Evolutionary conservation across 2,888 invertebrate species (phyloP).

Genomic region (Pogonocherus hispidulus): DNA sequence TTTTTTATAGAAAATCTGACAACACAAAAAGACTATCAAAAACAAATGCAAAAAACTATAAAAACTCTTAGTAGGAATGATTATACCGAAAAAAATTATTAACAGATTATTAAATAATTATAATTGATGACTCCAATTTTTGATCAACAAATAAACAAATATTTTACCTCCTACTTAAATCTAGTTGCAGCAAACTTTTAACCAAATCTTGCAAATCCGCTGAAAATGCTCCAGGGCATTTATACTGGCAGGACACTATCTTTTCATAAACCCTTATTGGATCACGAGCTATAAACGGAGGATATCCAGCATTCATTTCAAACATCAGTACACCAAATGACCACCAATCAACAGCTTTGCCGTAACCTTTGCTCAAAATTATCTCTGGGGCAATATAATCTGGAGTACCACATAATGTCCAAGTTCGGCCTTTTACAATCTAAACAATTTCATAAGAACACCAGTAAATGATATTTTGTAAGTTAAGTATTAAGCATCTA

Average conservation of each 20-base stretch:
- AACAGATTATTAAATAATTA: too few relatives aligned
- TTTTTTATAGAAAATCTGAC: too few relatives aligned
- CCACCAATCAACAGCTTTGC: constrained; percentile 99
- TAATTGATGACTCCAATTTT: too few relatives aligned
- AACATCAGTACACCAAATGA: constrained; percentile 90
- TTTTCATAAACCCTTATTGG: constrained; percentile 95
- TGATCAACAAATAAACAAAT: background rate
- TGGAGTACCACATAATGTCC: constrained; percentile 98
- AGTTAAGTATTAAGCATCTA: background rate
- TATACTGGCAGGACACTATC: constrained; percentile 91
- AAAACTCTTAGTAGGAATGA: too few relatives aligned
- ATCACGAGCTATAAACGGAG: constrained; percentile 92
- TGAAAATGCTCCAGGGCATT: constrained; percentile 87
- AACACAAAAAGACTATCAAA: too few relatives aligned
- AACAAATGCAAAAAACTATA: too few relatives aligned
- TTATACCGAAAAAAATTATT: too few relatives aligned
- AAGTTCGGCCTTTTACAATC: constrained; percentile 80
- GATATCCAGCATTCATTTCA: constrained; percentile 92
- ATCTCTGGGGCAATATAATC: constrained; percentile 99
- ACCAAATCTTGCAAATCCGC: constrained; percentile 87
- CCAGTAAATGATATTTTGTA: background rate
- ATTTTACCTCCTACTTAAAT: constrained; percentile 77
- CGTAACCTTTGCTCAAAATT: constrained; percentile 94
- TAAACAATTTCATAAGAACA: constrained; percentile 34
- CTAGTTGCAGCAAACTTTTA: constrained; percentile 84